These are phyloP conservation scores for Percopsis transmontana DNA, from an alignment of 2,113 vertebrate genomes.

Conservation along the genomic window DNA sequence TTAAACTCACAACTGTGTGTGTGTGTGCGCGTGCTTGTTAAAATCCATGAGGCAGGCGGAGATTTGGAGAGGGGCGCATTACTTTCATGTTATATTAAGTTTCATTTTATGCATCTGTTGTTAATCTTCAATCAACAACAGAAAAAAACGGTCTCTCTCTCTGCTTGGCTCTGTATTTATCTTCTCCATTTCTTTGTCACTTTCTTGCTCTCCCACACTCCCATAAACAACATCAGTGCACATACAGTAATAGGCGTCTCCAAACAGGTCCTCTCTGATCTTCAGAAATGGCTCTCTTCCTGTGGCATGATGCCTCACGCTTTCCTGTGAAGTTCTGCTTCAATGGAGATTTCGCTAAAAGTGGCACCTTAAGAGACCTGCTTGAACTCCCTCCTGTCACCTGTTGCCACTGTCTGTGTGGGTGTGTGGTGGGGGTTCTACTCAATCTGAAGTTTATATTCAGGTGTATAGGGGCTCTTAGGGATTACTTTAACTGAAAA, in stretches of 20 bases:
- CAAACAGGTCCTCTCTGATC: background rate
- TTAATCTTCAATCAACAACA: slow-evolving; percentile 47
- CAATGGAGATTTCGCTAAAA: slow-evolving; percentile 5
- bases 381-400: slow-evolving; percentile 22
- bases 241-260: slow-evolving; percentile 34
- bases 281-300: slow-evolving; percentile 5
- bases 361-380: slow-evolving; percentile 23
- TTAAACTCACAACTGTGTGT: slow-evolving; percentile 1
- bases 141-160: background rate
- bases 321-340: slow-evolving; percentile 31
- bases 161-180: background rate
- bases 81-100: slow-evolving; percentile 34
- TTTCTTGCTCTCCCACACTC: slow-evolving; percentile 18
- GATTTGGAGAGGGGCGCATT: slow-evolving; percentile 27
- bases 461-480: too few species aligned
- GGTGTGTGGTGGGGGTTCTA: too few species aligned
- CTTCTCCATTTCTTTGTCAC: background rate
- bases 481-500: too few species aligned
- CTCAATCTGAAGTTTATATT: too few species aligned
- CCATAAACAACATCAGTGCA: slow-evolving; percentile 38
- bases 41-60: slow-evolving; percentile 9
- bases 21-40: background rate
- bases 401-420: background rate
- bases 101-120: slow-evolving; percentile 39
- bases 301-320: slow-evolving; percentile 43